phyloP scores from a whole-genome alignment of 2,797 vertebrate species.

The Rhinatrema bivittatum region DNA sequence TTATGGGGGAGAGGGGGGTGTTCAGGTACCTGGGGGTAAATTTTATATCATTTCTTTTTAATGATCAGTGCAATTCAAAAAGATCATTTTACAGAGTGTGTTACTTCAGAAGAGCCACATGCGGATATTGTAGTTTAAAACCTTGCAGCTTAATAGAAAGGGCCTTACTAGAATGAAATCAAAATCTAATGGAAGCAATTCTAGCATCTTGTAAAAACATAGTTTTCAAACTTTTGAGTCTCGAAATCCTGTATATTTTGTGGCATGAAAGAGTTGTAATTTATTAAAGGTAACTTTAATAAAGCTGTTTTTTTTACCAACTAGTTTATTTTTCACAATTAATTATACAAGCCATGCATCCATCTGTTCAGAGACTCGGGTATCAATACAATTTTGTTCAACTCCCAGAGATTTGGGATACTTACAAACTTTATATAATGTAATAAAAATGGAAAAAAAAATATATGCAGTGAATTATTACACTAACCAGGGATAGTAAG shows the following conservation, averaged over 20 bases:
- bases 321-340: too few relatives aligned
- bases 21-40: conserved; percentile 52
- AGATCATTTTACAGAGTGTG: conserved; percentile 47
- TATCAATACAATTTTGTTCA: neutral
- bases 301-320: conserved; percentile 32
- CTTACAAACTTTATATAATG: neutral
- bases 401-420: neutral
- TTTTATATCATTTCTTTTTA: conserved; percentile 75
- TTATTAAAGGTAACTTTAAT: conserved; percentile 31
- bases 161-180: too few relatives aligned
- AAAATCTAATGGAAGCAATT: too few relatives aligned
- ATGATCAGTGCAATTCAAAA: conserved; percentile 68
- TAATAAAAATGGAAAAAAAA: conserved; percentile 5
- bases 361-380: conserved; percentile 4
- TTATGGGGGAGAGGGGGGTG: too few relatives aligned
- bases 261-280: too few relatives aligned
- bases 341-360: conserved; percentile 33
- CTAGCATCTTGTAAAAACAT: too few relatives aligned
- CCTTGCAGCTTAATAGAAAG: too few relatives aligned
- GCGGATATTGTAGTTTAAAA: too few relatives aligned
- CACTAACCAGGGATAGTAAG: conserved; percentile 53
- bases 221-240: too few relatives aligned
- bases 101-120: conserved; percentile 46
- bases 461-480: conserved; percentile 64
- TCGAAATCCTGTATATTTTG: too few relatives aligned